phyloP scores from a whole-genome alignment of 2,113 vertebrate genomes.

The Crotophaga sulcirostris region DNA sequence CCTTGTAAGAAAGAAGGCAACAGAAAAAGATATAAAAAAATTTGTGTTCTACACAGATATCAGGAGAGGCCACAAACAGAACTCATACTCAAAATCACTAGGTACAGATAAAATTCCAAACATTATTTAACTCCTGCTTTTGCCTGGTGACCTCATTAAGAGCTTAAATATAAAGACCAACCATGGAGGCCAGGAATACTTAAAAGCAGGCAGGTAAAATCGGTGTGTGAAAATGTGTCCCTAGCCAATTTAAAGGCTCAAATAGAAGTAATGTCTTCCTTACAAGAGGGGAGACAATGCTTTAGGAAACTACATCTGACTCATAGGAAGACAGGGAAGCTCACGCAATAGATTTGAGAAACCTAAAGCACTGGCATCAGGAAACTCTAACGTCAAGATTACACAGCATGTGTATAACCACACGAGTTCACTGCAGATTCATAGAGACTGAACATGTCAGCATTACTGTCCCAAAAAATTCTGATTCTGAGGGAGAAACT shows the following conservation, averaged over 20 bases:
- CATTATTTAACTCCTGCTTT: not conserved
- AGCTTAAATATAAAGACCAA: not conserved
- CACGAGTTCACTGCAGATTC: not conserved
- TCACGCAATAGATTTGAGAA: not conserved
- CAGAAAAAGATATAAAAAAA: not conserved
- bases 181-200: not conserved
- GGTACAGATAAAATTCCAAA: not conserved
- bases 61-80: not conserved
- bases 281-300: not conserved
- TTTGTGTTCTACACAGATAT: not conserved
- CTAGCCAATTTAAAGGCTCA: not conserved
- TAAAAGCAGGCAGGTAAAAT: not conserved
- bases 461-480: not conserved
- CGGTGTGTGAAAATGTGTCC: not conserved
- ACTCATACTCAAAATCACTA: not conserved
- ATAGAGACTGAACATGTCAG: not conserved
- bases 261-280: not conserved
- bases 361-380: not conserved
- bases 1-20: not conserved
- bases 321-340: not conserved
- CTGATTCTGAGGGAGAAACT: not conserved
- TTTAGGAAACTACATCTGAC: not conserved
- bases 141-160: not conserved
- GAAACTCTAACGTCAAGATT: not conserved
- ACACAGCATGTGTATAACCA: not conserved